Conservation (phyloP, 1,140 invertebrate species). For the Caenorhabditis remanei region DNA sequence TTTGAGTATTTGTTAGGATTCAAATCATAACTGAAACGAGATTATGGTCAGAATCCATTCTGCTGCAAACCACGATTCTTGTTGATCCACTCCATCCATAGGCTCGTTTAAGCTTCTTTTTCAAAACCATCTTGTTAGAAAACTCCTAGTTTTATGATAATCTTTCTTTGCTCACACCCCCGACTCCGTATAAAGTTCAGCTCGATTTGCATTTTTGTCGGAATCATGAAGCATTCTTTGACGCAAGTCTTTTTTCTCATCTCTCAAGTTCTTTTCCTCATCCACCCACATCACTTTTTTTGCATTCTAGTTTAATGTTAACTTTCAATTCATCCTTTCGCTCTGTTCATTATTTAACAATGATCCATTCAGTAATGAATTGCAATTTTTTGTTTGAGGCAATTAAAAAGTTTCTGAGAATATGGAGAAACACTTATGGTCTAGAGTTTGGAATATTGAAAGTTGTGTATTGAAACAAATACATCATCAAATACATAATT, state of each 20-base stretch:
- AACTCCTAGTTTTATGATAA: not conserved
- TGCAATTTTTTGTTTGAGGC: not conserved
- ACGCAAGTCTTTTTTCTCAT: constrained; percentile 5
- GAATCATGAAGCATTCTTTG: constrained; percentile 49
- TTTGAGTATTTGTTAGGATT: not conserved
- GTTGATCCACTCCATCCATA: not conserved
- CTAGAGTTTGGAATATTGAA: not conserved
- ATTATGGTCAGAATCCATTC: not conserved
- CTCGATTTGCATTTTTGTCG: constrained; percentile 24
- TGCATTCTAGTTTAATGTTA: not conserved
- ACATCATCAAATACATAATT: too few relatives aligned
- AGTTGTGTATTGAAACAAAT: not conserved
- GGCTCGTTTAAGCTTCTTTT: not conserved
- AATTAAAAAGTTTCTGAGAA: not conserved
- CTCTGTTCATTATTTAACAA: not conserved
- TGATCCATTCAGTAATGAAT: not conserved
- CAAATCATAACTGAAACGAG: not conserved
- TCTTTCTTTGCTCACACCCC: constrained; percentile 45
- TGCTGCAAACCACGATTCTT: not conserved
- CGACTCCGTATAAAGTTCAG: constrained; percentile 11
- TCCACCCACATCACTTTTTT: constrained; percentile 44
- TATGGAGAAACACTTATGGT: not conserved
- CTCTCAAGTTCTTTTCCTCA: not conserved
- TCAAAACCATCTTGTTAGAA: not conserved
- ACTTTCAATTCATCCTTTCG: not conserved